These are phyloP conservation scores for Pan troglodytes DNA, from an alignment of 2,113 vertebrate species.

Conservation along the genomic window NHGRI_mPanTro3-v2.1_pri NC_072402.2:59747001-59747500, in stretches of 20 bases:
- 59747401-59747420: neutral
- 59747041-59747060: neutral
- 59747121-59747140: neutral
- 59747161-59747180: neutral
- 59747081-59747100: neutral
- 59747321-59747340: neutral
- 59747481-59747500: neutral
- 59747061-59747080: neutral
- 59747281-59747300: neutral
- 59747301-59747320: neutral
- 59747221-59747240: no score
- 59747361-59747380: neutral
- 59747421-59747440: neutral
- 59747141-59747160: neutral
- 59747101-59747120: neutral
- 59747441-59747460: neutral
- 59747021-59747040: neutral
- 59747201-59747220: neutral
- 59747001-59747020: neutral
- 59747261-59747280: neutral
- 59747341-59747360: neutral
- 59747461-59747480: neutral
- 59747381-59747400: neutral
- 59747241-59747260: neutral
- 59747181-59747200: neutral